Conservation (phyloP, 2,888 invertebrate species). For the Nysson spinosus region DNA sequence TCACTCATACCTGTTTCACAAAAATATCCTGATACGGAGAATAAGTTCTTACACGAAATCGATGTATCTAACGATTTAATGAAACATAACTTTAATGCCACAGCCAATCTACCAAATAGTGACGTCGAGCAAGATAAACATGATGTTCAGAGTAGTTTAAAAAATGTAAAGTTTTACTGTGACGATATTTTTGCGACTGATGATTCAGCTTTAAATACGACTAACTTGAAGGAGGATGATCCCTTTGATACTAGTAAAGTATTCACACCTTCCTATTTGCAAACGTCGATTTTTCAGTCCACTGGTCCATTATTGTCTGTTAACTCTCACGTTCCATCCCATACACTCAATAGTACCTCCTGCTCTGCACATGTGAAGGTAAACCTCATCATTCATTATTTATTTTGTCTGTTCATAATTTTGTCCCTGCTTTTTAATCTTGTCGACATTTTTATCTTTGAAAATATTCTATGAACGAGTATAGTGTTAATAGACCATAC, state of each 20-base stretch:
- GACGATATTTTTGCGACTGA: slow-evolving; percentile 20
- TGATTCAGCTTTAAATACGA: slow-evolving; percentile 8
- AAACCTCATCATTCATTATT: slow-evolving; percentile 64
- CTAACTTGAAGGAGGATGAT: slow-evolving; percentile 51
- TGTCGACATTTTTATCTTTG: too few relatives aligned
- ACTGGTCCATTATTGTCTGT: slow-evolving; percentile 53
- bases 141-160: slow-evolving; percentile 2
- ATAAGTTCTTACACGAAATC: slow-evolving; percentile 24
- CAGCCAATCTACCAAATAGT: background rate
- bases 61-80: slow-evolving; percentile 20
- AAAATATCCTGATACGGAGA: slow-evolving; percentile 2
- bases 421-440: background rate
- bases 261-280: slow-evolving; percentile 62
- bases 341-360: slow-evolving; percentile 68
- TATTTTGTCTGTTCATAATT: slow-evolving; percentile 9
- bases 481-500: too few relatives aligned
- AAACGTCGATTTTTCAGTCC: slow-evolving; percentile 58
- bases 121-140: slow-evolving; percentile 2
- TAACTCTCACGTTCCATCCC: slow-evolving; percentile 60
- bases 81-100: slow-evolving; percentile 5
- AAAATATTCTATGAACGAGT: too few relatives aligned
- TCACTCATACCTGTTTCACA: slow-evolving; percentile 8
- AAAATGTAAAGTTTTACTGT: slow-evolving; percentile 6
- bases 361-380: slow-evolving; percentile 71
- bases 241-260: slow-evolving; percentile 73